Evolutionary conservation across 2,797 vertebrate species (phyloP).

Genomic region (Heterohyrax brucei): DNA sequence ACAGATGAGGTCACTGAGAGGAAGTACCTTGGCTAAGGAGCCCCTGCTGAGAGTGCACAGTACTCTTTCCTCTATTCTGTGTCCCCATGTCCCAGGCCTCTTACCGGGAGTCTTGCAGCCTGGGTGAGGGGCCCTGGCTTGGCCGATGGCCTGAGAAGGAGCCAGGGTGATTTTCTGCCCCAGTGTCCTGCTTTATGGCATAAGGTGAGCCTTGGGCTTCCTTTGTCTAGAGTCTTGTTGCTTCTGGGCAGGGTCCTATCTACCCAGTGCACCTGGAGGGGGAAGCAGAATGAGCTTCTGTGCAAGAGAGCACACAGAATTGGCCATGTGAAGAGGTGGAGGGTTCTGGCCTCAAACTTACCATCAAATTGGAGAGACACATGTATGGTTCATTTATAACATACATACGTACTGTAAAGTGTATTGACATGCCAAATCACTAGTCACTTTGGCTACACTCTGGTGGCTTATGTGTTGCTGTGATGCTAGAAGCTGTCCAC

Average conservation of each 20-base stretch:
- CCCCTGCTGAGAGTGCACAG: neutral
- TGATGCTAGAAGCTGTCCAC: neutral
- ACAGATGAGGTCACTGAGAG: neutral
- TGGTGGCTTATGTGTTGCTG: neutral
- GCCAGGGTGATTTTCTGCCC: neutral
- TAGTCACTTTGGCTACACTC: neutral
- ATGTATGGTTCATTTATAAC: neutral
- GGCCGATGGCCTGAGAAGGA: neutral
- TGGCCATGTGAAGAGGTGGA: accelerated
- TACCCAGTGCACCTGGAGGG: neutral
- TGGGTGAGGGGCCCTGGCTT: neutral
- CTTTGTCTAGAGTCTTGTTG: neutral
- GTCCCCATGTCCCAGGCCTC: neutral
- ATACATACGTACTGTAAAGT: neutral
- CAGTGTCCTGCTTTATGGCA: neutral
- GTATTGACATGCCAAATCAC: neutral
- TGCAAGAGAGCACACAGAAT: neutral
- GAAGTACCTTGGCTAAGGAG: neutral
- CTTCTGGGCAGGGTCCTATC: neutral
- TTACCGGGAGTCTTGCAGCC: neutral
- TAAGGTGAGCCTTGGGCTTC: neutral
- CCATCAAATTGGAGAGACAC: neutral
- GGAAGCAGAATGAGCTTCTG: neutral
- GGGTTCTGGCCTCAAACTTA: neutral
- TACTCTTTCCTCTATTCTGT: neutral